A percentile compares a stretch with the other conserved stretches of the same genome.
Evolutionary conservation across 2,113 vertebrate species (phyloP).

Genomic region (Scomber japonicus): DNA sequence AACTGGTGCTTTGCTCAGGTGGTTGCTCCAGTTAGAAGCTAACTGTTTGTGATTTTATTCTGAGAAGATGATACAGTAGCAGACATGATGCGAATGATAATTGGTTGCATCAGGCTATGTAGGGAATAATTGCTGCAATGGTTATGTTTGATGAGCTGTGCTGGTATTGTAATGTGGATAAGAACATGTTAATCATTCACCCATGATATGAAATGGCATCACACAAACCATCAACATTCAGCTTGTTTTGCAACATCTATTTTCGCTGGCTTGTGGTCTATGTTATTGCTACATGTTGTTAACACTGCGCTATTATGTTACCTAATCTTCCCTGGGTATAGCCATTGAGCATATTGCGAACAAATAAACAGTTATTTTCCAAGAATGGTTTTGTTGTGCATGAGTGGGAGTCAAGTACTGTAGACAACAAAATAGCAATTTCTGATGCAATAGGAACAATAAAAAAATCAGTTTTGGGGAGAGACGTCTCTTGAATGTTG

Average conservation of each 20-base stretch:
- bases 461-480: not conserved
- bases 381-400: slow-evolving; percentile 5
- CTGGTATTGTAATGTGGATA: slow-evolving; percentile 10
- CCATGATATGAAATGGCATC: slow-evolving; percentile 1
- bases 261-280: not conserved
- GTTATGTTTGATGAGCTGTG: slow-evolving; percentile 41
- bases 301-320: not conserved
- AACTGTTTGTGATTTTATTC: slow-evolving; percentile 14
- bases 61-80: slow-evolving; percentile 10
- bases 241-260: slow-evolving; percentile 3
- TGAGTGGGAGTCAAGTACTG: slow-evolving; percentile 17
- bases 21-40: slow-evolving; percentile 11
- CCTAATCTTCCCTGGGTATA: slow-evolving; percentile 1
- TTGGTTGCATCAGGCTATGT: slow-evolving; percentile 10
- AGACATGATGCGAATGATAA: slow-evolving; percentile 51
- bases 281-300: not conserved
- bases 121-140: slow-evolving; percentile 37
- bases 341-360: slow-evolving; percentile 22
- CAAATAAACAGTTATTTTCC: slow-evolving; percentile 22
- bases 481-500: not conserved
- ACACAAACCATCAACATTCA: slow-evolving; percentile 9
- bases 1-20: slow-evolving; percentile 20
- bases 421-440: slow-evolving; percentile 24
- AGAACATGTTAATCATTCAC: slow-evolving; percentile 40
- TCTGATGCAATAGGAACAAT: slow-evolving; percentile 20